phyloP scores from a whole-genome alignment of 1,140 invertebrate species.

The Eueides isabella region DNA sequence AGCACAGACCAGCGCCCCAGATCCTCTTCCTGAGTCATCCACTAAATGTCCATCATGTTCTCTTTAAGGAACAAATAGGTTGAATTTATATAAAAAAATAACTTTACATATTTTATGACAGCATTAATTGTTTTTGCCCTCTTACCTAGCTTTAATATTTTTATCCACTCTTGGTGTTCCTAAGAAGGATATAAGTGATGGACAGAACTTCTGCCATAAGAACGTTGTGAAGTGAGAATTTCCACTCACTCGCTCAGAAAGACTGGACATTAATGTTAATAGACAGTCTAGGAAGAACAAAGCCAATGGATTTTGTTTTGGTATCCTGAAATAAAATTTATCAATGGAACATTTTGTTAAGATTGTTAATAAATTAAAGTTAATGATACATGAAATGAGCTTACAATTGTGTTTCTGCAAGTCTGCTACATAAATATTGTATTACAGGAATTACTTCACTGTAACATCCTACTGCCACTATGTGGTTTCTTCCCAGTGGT shows the following conservation, averaged over 20 bases:
- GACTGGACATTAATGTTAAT: slow-evolving; percentile 90
- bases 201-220: slow-evolving; percentile 95
- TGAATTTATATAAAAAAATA: slow-evolving; percentile 14
- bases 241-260: slow-evolving; percentile 90
- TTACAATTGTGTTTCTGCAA: slow-evolving; percentile 91
- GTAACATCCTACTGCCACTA: slow-evolving; percentile 91
- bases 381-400: slow-evolving; percentile 38
- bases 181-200: slow-evolving; percentile 92
- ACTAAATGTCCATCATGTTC: slow-evolving; percentile 83
- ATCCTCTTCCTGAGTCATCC: slow-evolving; percentile 85
- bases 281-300: slow-evolving; percentile 93
- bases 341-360: too few relatives aligned
- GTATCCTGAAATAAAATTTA: slow-evolving; percentile 67
- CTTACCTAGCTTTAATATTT: slow-evolving; percentile 85
- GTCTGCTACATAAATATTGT: slow-evolving; percentile 93
- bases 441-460: slow-evolving; percentile 95
- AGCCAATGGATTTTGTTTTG: slow-evolving; percentile 85
- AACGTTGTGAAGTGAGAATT: slow-evolving; percentile 93
- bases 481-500: slow-evolving; percentile 83
- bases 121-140: background rate
- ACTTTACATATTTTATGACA: background rate
- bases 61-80: slow-evolving; percentile 52
- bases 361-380: background rate
- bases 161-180: slow-evolving; percentile 88
- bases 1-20: slow-evolving; percentile 87